Evolutionary conservation across 2,888 invertebrate genomes (phyloP).

Genomic region (Spisula subtruncata): DNA sequence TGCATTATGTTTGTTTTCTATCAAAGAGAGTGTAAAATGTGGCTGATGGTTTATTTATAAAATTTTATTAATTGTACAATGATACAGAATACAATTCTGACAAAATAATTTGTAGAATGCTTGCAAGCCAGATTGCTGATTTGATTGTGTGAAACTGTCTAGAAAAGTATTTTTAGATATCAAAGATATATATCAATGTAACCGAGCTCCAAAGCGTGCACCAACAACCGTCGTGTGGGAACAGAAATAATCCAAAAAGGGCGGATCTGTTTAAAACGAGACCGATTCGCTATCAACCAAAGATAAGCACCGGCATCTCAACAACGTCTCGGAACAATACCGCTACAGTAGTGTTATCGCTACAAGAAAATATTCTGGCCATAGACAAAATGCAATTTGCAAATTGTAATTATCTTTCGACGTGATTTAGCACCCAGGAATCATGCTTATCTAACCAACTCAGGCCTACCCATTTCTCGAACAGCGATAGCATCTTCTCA

Average conservation of each 20-base stretch:
- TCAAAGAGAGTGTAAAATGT: neutral
- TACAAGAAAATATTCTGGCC: conserved; percentile 58
- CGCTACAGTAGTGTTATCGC: conserved; percentile 48
- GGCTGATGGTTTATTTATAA: conserved; percentile 11
- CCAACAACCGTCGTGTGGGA: conserved; percentile 30
- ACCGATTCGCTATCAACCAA: conserved; percentile 57
- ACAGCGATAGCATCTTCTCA: conserved; percentile 79
- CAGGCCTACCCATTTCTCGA: conserved; percentile 68
- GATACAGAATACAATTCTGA: conserved; percentile 10
- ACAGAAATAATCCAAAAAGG: conserved; percentile 59
- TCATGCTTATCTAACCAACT: conserved; percentile 67
- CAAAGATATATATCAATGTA: conserved; percentile 61
- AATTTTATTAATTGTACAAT: conserved; percentile 2
- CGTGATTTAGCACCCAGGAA: conserved; percentile 70
- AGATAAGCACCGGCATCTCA: conserved; percentile 52
- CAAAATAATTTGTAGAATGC: conserved; percentile 42
- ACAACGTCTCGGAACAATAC: conserved; percentile 61
- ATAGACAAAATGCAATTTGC: conserved; percentile 76
- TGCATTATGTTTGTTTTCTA: no score
- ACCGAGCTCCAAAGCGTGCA: conserved; percentile 69
- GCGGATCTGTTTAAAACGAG: conserved; percentile 68
- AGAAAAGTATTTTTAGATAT: conserved; percentile 62
- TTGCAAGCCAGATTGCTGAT: conserved; percentile 29
- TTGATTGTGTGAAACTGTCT: conserved; percentile 66
- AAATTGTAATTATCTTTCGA: conserved; percentile 74